Evolutionary conservation across 2,797 vertebrate species (phyloP).

Genomic region (Schizothorax lantsangensis): DNA sequence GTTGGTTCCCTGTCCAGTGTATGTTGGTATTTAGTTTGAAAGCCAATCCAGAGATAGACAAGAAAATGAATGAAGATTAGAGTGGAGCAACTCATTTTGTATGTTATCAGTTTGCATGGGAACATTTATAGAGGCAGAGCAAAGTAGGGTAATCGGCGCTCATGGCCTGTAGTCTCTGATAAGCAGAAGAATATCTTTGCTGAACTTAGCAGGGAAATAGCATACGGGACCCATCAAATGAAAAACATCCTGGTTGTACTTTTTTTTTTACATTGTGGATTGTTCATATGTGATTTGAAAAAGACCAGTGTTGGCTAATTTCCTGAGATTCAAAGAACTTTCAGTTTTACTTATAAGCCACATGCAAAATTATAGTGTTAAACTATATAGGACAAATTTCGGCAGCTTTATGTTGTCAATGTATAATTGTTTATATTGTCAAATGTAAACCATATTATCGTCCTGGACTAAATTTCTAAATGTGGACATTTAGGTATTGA

Average conservation of each 20-base stretch:
- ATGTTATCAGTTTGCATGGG: slow-evolving; percentile 9
- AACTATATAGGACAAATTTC: not conserved
- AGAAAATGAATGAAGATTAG: slow-evolving; percentile 16
- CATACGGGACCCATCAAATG: not conserved
- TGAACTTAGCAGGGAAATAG: not conserved
- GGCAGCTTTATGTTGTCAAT: not conserved
- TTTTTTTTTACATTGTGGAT: slow-evolving; percentile 4
- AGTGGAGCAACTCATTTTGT: not conserved
- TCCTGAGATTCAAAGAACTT: slow-evolving; percentile 39
- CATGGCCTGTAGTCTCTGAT: slow-evolving; percentile 2
- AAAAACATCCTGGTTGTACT: slow-evolving; percentile 28
- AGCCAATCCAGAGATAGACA: slow-evolving; percentile 3
- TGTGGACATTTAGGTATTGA: not conserved
- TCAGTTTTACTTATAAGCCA: slow-evolving; percentile 17
- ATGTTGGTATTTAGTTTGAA: not conserved
- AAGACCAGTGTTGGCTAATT: slow-evolving; percentile 21
- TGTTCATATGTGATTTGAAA: slow-evolving; percentile 15
- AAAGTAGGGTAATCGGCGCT: not conserved
- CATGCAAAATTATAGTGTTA: not conserved
- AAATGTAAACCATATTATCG: not conserved
- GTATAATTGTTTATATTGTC: not conserved
- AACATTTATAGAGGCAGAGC: slow-evolving; percentile 9
- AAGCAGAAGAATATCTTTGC: slow-evolving; percentile 10
- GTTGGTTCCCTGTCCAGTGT: not conserved
- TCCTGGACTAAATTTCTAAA: not conserved